Base-by-base conservation (phyloP, 2,113 vertebrate species). In the Ondatra zibethicus region DNA sequence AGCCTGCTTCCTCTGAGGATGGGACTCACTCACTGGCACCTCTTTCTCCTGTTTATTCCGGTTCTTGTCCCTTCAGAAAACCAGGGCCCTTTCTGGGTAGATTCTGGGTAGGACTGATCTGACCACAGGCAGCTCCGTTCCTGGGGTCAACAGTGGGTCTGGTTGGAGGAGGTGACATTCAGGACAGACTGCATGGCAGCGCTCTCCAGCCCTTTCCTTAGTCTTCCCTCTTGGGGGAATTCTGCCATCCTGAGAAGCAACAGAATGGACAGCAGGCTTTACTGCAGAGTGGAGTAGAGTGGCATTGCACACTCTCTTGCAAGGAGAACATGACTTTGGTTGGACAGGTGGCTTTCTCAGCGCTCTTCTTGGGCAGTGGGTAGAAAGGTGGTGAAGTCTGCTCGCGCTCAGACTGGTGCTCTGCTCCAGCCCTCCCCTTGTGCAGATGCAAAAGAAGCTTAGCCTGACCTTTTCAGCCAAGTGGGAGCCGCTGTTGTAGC, bases 381-480 rank as follows among this genome's bases (percentile, higher is more conserved):
- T 31, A 58, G 78, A 63, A 7, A 9, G 42, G 42, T 0, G 5
- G n/a, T 33, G 45, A 39, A 29, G 27, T 31, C 45, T 47, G 29
- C 93, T 13, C 33, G 10, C 14, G 39, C 39, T 19, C 47, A 13
- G 2, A 23, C 42, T 61, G 14, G 1, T 36, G 0, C 52, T 63
- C 33, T 77, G 72, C 17, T 61, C 17, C 58, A 8, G 6, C 65
- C 29, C 25, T n/a, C 39, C 50, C 52, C 29, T 12, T 2, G 45
- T 45, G 42, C 23, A 55, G 50, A 61, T 66, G 42, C 81, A 4
- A 25, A 81, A 92, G 76, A 95, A 93, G 96, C 95, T 96, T 90
- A 82, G 81, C 63, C 55, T 97, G 97, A 97, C 95, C 91, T 98
- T 98, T 97, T 85, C 63, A 88, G 61, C 88, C 93, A 82, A 95